Evolutionary conservation across 1,140 invertebrate species (phyloP), one percentile per base, ranked within the genome.

Genomic region (Marisa cornuarietis): DNA sequence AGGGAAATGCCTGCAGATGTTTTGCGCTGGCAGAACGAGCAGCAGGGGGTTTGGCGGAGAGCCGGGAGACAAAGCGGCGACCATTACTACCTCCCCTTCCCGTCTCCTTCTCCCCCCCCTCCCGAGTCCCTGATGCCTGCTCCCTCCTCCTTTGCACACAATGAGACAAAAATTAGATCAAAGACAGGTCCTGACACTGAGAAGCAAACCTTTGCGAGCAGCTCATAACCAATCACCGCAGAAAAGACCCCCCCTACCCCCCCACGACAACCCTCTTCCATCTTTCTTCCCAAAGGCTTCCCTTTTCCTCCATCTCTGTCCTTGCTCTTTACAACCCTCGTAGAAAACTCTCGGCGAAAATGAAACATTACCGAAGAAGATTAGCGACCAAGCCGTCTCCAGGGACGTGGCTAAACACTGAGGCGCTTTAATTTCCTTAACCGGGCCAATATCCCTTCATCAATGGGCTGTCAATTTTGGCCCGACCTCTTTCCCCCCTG

Each of bases 101-200:
- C 31, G 3, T 22, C 11, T 11, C 1, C n/a, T 22, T 9, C 11
- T 13, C 66, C 66, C 66, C 66, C 66, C 8, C 22, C 66, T 2
- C 66, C 66, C 54, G 66, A 26, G 24, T 52, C 72, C 31, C 31
- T 42, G 31, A 42, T 42, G 31, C 31, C 31, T 42, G 31, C 31
- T 42, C 31, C 31, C 31, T 42, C 31, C 31, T 42, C 31, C 31
- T 42, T 42, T 42, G 62, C 76, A 61, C n/a, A 71, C 52, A 68
- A 79, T 71, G 71, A 79, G 71, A 79, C 68, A 79, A 79, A 79
- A 79, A 79, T 79, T 68, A 71, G 68, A 71, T 79, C 68, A 79
- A 79, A 79, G 71, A 58, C 68, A 18, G 54, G 61, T 54, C 68
- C 66, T 72, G 68, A 61, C 68, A 71, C 54, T 68, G 42, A 42